Conservation (phyloP, 2,888 invertebrate species). For the Leptura quadrifasciata region DNA sequence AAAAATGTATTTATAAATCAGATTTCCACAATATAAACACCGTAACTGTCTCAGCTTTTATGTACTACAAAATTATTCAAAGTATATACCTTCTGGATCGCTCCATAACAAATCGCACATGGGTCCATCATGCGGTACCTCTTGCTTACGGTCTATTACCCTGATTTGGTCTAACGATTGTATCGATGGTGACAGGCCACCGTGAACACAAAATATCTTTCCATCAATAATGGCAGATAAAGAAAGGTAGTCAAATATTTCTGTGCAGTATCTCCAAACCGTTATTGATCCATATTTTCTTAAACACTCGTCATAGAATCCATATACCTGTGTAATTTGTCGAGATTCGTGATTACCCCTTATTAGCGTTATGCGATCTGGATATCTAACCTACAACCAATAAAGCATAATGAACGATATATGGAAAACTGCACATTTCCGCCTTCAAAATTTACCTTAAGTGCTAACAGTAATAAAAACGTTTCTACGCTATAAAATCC, state of each 20-base stretch:
- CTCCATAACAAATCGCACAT: conserved; percentile 99
- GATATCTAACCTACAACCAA: conserved; percentile 90
- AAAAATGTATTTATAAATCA: too few relatives aligned
- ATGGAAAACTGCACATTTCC: not conserved
- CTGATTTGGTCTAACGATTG: conserved; percentile 99
- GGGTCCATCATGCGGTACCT: conserved; percentile 97
- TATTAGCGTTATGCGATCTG: conserved; percentile 98
- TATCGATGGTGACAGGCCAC: conserved; percentile 98
- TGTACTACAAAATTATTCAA: not conserved
- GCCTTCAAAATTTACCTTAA: conserved; percentile 83
- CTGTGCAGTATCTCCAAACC: conserved; percentile 99
- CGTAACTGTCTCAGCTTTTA: not conserved
- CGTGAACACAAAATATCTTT: conserved; percentile 94
- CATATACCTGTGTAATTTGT: conserved; percentile 99
- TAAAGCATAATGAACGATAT: not conserved
- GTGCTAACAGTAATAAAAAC: conserved; percentile 94
- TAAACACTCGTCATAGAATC: conserved; percentile 99
- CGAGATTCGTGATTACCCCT: conserved; percentile 99
- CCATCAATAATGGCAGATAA: conserved; percentile 98
- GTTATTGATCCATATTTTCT: conserved; percentile 98
- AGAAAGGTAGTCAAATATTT: conserved; percentile 98
- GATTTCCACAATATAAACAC: too few relatives aligned
- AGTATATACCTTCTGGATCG: conserved; percentile 93
- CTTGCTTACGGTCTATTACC: conserved; percentile 98
- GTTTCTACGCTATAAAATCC: conserved; percentile 99